Evolutionary conservation across 2,797 vertebrate genomes (phyloP).

Genomic region (Amblyraja radiata): DNA sequence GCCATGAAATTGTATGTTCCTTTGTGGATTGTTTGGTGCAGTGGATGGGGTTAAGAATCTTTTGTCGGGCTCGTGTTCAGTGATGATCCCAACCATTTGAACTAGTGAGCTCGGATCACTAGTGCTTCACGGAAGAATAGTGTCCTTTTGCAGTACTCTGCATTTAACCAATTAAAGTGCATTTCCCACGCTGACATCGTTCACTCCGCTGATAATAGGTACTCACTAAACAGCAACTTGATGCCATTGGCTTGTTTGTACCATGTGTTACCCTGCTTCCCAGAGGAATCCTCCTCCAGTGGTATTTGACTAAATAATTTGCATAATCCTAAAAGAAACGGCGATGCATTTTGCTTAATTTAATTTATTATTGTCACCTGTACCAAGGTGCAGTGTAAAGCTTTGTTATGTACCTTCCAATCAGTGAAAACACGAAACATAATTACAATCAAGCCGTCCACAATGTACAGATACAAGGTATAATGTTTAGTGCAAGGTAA

Average conservation of each 20-base stretch:
- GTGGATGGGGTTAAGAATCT: neutral
- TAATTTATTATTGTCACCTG: too few species aligned
- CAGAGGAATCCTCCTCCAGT: neutral
- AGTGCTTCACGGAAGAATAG: too few species aligned
- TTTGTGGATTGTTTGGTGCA: neutral
- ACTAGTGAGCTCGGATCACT: neutral
- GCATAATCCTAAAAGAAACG: too few species aligned
- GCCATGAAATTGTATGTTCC: neutral
- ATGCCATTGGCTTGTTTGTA: neutral
- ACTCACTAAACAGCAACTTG: neutral
- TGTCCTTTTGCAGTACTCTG: neutral
- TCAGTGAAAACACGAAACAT: too few species aligned
- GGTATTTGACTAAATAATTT: too few species aligned
- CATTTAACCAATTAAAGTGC: neutral
- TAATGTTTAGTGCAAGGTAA: too few species aligned
- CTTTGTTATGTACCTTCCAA: too few species aligned
- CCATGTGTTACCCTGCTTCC: neutral
- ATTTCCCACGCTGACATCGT: neutral
- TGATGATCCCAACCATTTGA: neutral
- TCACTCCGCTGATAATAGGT: neutral
- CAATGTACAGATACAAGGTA: too few species aligned
- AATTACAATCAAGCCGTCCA: too few species aligned
- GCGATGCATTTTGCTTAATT: too few species aligned
- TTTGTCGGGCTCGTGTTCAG: neutral
- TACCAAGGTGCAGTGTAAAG: too few species aligned